Conservation (phyloP, 2,888 invertebrate genomes). For the Sinelater perroti region DNA sequence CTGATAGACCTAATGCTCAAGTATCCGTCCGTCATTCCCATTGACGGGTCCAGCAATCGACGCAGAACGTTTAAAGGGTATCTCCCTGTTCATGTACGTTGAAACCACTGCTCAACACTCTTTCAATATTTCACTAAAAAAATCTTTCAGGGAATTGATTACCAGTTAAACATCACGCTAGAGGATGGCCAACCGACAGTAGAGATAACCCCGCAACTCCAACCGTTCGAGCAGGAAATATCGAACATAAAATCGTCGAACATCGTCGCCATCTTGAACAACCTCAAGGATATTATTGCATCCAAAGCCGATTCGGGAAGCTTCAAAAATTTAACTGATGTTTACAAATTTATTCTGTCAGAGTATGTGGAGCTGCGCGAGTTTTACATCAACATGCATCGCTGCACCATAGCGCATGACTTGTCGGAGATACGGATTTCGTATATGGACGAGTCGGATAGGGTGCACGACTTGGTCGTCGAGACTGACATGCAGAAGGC, state of each 20-base stretch:
- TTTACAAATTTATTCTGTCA: slow-evolving; percentile 26
- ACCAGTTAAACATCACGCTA: slow-evolving; percentile 40
- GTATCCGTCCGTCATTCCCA: slow-evolving; percentile 48
- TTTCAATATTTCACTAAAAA: too few species aligned
- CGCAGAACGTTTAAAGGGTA: slow-evolving; percentile 43
- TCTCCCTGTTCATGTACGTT: slow-evolving; percentile 45
- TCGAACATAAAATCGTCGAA: slow-evolving; percentile 9
- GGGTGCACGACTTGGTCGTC: slow-evolving; percentile 38
- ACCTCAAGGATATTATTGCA: slow-evolving; percentile 40
- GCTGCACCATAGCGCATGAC: slow-evolving; percentile 37
- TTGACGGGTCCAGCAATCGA: slow-evolving; percentile 32
- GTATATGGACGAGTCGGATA: slow-evolving; percentile 35
- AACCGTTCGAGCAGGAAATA: slow-evolving; percentile 28
- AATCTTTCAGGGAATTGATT: slow-evolving; percentile 46
- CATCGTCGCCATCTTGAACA: slow-evolving; percentile 45
- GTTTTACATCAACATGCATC: slow-evolving; percentile 42
- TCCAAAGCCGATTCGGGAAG: slow-evolving; percentile 17
- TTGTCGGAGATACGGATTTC: slow-evolving; percentile 36
- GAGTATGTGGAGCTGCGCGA: slow-evolving; percentile 44
- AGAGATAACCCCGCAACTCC: slow-evolving; percentile 34
- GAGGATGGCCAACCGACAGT: slow-evolving; percentile 32
- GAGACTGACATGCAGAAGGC: slow-evolving; percentile 42
- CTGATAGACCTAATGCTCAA: slow-evolving; percentile 42
- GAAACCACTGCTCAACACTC: slow-evolving; percentile 5
- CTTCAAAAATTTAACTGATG: slow-evolving; percentile 10